These are phyloP conservation scores for Scolopax rusticola DNA, from an alignment of 2,797 vertebrate genomes.

Conservation along the genomic window DNA sequence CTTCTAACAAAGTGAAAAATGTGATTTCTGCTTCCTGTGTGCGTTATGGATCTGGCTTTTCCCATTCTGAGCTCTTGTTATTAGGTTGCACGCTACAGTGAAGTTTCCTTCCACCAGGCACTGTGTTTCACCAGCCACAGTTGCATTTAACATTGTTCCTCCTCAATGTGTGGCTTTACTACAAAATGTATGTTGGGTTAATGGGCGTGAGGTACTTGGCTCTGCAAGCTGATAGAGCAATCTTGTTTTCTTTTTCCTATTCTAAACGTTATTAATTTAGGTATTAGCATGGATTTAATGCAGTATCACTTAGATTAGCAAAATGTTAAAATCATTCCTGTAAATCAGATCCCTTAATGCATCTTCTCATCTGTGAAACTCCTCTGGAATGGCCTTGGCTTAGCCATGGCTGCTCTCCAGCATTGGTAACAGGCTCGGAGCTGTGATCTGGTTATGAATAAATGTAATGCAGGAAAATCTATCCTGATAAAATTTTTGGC, in stretches of 20 bases:
- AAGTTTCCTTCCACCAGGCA: neutral
- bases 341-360: conserved; percentile 29
- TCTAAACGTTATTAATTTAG: conserved; percentile 1
- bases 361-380: conserved; percentile 28
- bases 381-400: conserved; percentile 35
- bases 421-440: neutral
- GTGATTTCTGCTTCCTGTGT: neutral
- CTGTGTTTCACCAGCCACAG: neutral
- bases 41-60: neutral
- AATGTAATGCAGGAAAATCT: neutral
- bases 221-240: neutral
- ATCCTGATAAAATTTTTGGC: conserved; percentile 5
- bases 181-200: neutral
- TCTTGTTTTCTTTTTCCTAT: neutral
- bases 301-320: conserved; percentile 22
- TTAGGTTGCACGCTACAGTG: neutral
- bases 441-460: conserved; percentile 2
- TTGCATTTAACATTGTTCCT: neutral
- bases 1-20: neutral
- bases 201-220: neutral
- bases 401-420: neutral
- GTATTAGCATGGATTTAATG: neutral
- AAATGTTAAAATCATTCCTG: neutral
- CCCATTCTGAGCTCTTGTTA: neutral
- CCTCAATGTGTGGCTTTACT: neutral